phyloP scores from a whole-genome alignment of 2,113 vertebrate genomes.

The Donacobius atricapilla region DNA sequence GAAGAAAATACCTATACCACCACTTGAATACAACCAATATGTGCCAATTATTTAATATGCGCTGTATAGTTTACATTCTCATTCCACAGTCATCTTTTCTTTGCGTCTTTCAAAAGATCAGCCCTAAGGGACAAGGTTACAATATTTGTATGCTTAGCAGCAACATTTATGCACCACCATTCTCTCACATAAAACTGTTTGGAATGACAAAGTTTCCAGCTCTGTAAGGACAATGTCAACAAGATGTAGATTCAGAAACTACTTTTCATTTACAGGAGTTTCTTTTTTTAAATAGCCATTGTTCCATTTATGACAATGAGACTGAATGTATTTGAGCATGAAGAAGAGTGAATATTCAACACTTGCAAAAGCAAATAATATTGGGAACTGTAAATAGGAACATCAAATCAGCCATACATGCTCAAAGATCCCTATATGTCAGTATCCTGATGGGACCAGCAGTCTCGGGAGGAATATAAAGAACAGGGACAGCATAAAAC shows the following conservation, averaged over 20 bases:
- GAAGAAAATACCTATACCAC: background rate
- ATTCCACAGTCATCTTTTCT: background rate
- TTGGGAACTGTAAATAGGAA: background rate
- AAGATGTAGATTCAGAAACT: background rate
- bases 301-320: background rate
- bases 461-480: background rate
- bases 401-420: fast-evolving
- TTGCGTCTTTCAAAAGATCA: background rate
- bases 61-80: background rate
- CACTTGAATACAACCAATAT: background rate
- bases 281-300: background rate
- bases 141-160: background rate
- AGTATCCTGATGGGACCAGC: background rate
- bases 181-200: background rate
- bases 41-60: background rate
- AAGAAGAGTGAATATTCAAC: background rate
- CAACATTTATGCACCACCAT: background rate
- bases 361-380: background rate
- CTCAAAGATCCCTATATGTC: background rate
- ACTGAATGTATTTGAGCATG: background rate
- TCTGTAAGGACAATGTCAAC: background rate
- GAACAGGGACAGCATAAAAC: background rate
- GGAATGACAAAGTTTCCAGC: background rate
- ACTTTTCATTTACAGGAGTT: background rate
- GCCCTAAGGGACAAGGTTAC: background rate